Percentiles rank a stretch among this genome's conserved stretches.
Conservation (phyloP, 2,113 vertebrate genomes). For the Indicator indicator region DNA sequence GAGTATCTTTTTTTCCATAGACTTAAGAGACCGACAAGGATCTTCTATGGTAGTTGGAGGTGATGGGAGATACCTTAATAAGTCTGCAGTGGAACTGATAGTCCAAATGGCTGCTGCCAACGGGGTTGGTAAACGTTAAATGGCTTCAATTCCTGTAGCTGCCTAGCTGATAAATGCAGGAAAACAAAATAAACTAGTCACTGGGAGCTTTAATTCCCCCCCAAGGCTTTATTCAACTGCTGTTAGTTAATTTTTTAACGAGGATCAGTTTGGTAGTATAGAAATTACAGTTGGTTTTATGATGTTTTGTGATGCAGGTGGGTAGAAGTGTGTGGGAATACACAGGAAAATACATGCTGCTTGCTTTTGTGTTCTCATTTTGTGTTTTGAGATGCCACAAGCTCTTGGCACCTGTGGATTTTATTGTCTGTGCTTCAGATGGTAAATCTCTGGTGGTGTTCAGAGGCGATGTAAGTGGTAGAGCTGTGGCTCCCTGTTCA, state of each 20-base stretch:
- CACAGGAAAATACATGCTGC: not conserved
- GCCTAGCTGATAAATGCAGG: constrained; percentile 14
- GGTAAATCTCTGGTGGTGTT: not conserved
- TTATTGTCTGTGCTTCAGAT: not conserved
- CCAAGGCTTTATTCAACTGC: not conserved
- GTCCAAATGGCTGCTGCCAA: constrained; percentile 98
- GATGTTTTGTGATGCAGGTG: not conserved
- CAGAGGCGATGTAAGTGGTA: not conserved
- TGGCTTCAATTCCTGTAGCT: constrained; percentile 23
- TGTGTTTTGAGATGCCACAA: not conserved
- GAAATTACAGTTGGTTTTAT: not conserved
- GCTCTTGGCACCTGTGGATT: not conserved
- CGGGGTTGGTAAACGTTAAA: constrained; percentile 88
- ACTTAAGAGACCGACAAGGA: constrained; percentile 94
- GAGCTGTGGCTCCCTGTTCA: not conserved
- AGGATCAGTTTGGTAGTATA: not conserved
- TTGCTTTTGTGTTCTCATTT: not conserved
- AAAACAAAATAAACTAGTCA: not conserved
- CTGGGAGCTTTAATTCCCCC: not conserved
- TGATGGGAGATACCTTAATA: constrained; percentile 95
- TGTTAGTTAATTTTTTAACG: not conserved
- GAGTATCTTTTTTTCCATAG: constrained; percentile 94
- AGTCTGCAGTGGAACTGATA: constrained; percentile 87
- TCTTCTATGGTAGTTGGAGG: constrained; percentile 93
- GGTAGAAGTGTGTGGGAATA: not conserved